phyloP scores from a whole-genome alignment of 2,113 vertebrate species.

The Apeltes quadracus region DNA sequence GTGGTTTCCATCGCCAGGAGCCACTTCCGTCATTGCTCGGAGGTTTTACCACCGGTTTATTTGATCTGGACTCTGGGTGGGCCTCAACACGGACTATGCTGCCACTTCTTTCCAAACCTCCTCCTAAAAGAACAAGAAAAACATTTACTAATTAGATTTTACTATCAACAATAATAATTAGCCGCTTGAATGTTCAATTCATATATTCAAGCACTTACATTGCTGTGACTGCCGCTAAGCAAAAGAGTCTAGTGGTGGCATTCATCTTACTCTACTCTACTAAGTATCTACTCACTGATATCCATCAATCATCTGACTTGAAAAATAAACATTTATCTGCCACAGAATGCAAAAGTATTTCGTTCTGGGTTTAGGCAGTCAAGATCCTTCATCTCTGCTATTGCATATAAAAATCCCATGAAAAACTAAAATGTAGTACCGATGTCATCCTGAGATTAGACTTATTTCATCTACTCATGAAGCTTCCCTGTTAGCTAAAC shows the following conservation, averaged over 20 bases:
- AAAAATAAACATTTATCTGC: not conserved
- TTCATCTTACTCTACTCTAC: not conserved
- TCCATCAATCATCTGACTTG: not conserved
- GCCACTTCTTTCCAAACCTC: conserved; percentile 70
- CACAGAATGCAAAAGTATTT: not conserved
- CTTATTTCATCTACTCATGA: no score
- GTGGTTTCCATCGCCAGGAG: conserved; percentile 95
- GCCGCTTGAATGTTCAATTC: not conserved
- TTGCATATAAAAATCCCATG: not conserved
- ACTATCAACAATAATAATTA: not conserved
- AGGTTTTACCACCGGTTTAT: conserved; percentile 90
- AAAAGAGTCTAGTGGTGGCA: not conserved
- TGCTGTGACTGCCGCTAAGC: not conserved
- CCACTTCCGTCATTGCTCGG: conserved; percentile 91
- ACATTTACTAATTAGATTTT: not conserved
- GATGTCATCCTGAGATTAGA: no score
- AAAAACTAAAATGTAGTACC: not conserved
- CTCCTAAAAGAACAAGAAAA: conserved; percentile 35
- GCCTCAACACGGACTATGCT: conserved; percentile 92
- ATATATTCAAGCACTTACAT: not conserved
- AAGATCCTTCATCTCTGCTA: no score
- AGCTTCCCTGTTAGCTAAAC: no score
- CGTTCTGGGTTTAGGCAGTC: not conserved
- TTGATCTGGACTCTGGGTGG: conserved; percentile 84
- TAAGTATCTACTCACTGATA: no score